A percentile compares a stretch with the other conserved stretches of the same genome.
Evolutionary conservation across 1,140 invertebrate genomes (phyloP).

Genomic region (Sarcophaga peregrina): DNA sequence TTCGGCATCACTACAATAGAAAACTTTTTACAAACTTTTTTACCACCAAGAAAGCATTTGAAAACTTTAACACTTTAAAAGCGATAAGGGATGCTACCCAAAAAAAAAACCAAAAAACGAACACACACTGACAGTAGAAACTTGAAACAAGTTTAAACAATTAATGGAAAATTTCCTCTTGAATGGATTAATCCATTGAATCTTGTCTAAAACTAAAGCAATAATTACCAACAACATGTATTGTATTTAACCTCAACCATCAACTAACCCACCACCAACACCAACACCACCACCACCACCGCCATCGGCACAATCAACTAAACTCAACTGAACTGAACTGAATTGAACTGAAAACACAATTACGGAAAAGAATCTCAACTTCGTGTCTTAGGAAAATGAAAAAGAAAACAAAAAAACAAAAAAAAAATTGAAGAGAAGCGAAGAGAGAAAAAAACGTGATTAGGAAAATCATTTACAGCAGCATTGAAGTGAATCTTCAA

Average conservation of each 20-base stretch:
- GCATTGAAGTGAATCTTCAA: not conserved
- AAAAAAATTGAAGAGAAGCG: too few relatives aligned
- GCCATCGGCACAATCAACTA: too few relatives aligned
- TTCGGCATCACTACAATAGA: not conserved
- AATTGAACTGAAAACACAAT: slow-evolving; percentile 1
- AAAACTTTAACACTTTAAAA: slow-evolving; percentile 11
- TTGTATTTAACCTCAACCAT: not conserved
- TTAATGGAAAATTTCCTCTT: slow-evolving; percentile 10
- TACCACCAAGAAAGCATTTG: not conserved
- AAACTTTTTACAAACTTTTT: not conserved
- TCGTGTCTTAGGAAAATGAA: too few relatives aligned
- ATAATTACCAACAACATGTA: not conserved
- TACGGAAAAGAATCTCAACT: slow-evolving; percentile 3
- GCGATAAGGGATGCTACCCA: not conserved
- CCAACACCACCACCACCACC: not conserved
- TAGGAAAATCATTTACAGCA: slow-evolving; percentile 2
- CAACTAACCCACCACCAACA: not conserved
- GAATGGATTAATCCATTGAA: slow-evolving; percentile 5
- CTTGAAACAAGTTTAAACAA: not conserved
- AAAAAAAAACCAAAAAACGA: not conserved
- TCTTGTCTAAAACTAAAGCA: not conserved
- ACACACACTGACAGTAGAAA: not conserved
- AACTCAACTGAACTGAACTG: too few relatives aligned
- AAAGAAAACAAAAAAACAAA: too few relatives aligned
- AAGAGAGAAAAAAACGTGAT: not conserved